Evolutionary conservation across 2,888 invertebrate species (phyloP).

Genomic region (Eulithis testata): DNA sequence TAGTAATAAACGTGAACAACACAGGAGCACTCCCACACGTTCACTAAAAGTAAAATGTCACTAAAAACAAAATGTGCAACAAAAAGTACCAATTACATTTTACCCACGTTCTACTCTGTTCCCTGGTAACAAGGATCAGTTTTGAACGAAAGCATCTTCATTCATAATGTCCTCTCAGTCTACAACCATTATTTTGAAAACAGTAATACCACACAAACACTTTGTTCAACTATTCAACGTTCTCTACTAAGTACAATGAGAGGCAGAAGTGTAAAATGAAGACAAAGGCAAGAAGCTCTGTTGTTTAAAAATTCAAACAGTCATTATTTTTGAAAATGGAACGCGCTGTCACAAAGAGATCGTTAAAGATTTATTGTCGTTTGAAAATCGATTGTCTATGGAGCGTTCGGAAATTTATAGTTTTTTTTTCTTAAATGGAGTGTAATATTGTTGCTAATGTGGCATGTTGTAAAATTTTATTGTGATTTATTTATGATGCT

Average conservation of each 20-base stretch:
- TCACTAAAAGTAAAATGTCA: conserved; percentile 10
- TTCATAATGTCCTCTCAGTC: conserved; percentile 50
- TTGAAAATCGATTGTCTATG: conserved; percentile 47
- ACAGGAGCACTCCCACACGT: conserved; percentile 26
- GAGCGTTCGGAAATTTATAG: conserved; percentile 46
- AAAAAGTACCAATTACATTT: conserved; percentile 17
- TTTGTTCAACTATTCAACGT: conserved; percentile 47
- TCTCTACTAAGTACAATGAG: conserved; percentile 59
- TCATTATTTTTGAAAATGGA: conserved; percentile 59
- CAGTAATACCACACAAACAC: conserved; percentile 67
- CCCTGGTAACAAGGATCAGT: conserved; percentile 8
- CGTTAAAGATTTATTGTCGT: conserved; percentile 49
- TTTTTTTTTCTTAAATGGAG: conserved; percentile 27
- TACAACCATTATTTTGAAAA: conserved; percentile 64
- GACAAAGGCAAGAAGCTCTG: conserved; percentile 38
- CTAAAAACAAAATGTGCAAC: conserved; percentile 25
- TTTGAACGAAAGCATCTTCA: conserved; percentile 34
- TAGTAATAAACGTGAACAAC: conserved; percentile 5
- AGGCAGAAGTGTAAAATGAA: conserved; percentile 35
- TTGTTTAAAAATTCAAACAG: conserved; percentile 52
- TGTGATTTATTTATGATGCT: conserved; percentile 32
- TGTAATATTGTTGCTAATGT: conserved; percentile 33
- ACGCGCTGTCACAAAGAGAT: conserved; percentile 47
- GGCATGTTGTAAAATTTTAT: conserved; percentile 33
- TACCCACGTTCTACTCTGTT: conserved; percentile 21